A percentile compares a stretch with the other conserved stretches of the same genome.
Evolutionary conservation across 2,888 invertebrate species (phyloP).

Genomic region (Heliothis peltigera): DNA sequence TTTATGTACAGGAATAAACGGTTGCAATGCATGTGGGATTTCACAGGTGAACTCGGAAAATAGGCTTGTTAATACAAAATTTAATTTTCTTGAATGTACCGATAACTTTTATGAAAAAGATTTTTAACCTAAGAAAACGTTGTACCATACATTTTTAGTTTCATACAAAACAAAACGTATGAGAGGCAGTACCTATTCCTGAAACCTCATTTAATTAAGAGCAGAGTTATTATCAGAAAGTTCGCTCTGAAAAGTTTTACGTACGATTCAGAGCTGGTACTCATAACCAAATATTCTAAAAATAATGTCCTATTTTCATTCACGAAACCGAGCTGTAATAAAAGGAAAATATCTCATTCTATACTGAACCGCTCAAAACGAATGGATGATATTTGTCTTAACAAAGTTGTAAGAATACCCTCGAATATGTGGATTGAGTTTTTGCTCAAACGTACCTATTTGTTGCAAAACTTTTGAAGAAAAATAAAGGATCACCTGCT

Average conservation of each 20-base stretch:
- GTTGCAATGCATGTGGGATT: slow-evolving; percentile 19
- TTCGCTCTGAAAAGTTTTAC: no score
- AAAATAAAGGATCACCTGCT: slow-evolving; percentile 29
- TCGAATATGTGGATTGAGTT: slow-evolving; percentile 24
- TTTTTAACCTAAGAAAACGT: no score
- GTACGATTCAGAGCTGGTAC: no score
- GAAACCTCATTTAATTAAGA: no score
- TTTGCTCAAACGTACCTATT: slow-evolving; percentile 16
- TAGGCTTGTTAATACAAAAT: not conserved
- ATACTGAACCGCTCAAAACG: slow-evolving; percentile 26
- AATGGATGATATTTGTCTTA: slow-evolving; percentile 32
- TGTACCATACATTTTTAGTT: no score
- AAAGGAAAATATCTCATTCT: slow-evolving; percentile 21
- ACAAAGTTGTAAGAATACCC: slow-evolving; percentile 22
- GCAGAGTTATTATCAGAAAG: no score
- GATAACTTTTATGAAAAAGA: no score
- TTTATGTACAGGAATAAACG: slow-evolving; percentile 31
- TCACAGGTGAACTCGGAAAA: not conserved
- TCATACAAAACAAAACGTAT: no score
- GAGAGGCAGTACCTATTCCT: no score
- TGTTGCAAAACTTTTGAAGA: slow-evolving; percentile 27
- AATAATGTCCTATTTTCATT: not conserved
- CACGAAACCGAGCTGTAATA: slow-evolving; percentile 7
- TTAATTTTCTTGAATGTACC: not conserved
- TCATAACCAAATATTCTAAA: not conserved